Evolutionary conservation across 2,888 invertebrate species (phyloP), one percentile per base, ranked within the genome.

Genomic region (Adineta ricciae): DNA sequence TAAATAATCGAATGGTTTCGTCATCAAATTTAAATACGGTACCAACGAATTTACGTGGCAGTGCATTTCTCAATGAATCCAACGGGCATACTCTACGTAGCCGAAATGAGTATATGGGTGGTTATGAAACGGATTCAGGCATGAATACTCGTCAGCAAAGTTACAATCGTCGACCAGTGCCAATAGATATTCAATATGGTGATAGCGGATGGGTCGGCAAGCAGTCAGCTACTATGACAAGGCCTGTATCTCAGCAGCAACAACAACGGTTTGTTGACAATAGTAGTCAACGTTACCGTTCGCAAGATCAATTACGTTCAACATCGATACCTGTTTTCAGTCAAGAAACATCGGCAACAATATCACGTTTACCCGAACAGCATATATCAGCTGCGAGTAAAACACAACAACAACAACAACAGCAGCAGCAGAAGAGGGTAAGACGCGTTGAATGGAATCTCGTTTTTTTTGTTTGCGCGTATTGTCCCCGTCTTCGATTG

Each of bases 161-260:
- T 64, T 64, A 64, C 32, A 16, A 32, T 64, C 78, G 41, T 41
- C 78, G 41, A n/a, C 41, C 24, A 78, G 41, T 78, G 11, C 78
- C 78, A 36, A n/a, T 78, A 11, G 78, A 78, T 41, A 41, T 78
- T 19, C 78, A 78, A 78, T 78, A 78, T 41, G 78, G 78, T 11
- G 78, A 78, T 78, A 78, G 78, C 41, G 78, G 78, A 78, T 78
- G 78, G 78, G 78, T 78, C 41, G 78, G 78, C 8, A 78, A 38
- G n/a, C 78, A 78, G n/a, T 41, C 78, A 9, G 46, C 46, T 46
- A 46, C 46, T 46, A 14, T n/a, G 11, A 4, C 24, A 41, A 78
- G 78, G 41, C 19, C 64, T 32, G 11, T 19, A 36, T 64, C 64
- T 19, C 78, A 78, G n/a, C 78, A 78, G 32, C 64, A 64, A 64